phyloP scores from a whole-genome alignment of 2,888 invertebrate species.

The Apomyelois bistriatella region DNA sequence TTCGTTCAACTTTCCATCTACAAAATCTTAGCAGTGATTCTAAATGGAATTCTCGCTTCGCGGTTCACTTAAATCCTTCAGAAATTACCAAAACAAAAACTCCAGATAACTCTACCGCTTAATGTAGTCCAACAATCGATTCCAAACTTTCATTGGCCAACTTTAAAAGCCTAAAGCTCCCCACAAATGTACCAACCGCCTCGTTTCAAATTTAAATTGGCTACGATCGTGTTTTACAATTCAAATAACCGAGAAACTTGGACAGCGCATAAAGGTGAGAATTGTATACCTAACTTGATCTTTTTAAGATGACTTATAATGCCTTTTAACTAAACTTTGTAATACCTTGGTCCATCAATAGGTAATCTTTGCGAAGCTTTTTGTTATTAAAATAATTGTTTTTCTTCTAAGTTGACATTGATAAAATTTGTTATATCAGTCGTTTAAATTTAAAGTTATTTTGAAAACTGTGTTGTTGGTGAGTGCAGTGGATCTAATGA shows the following conservation, averaged over 20 bases:
- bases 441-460: too few relatives aligned
- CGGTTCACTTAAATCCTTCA: not conserved
- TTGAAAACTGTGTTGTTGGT: too few relatives aligned
- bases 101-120: not conserved
- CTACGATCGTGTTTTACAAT: conserved; percentile 48
- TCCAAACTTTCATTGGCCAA: conserved; percentile 17
- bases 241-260: conserved; percentile 47
- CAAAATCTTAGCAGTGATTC: too few relatives aligned
- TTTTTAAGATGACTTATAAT: conserved; percentile 49
- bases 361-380: conserved; percentile 6
- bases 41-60: not conserved
- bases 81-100: not conserved
- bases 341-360: not conserved
- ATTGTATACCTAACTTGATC: conserved; percentile 46
- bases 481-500: too few relatives aligned
- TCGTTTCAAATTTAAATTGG: conserved; percentile 49
- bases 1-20: too few relatives aligned
- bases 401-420: not conserved
- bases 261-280: conserved; percentile 43
- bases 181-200: conserved; percentile 30
- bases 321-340: conserved; percentile 32
- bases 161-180: conserved; percentile 28
- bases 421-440: too few relatives aligned
- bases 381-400: conserved; percentile 10
- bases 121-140: conserved; percentile 11